Percentiles rank a stretch among this genome's conserved stretches.
phyloP scores from a whole-genome alignment of 1,140 invertebrate genomes.

The Carposina sasakii region DNA sequence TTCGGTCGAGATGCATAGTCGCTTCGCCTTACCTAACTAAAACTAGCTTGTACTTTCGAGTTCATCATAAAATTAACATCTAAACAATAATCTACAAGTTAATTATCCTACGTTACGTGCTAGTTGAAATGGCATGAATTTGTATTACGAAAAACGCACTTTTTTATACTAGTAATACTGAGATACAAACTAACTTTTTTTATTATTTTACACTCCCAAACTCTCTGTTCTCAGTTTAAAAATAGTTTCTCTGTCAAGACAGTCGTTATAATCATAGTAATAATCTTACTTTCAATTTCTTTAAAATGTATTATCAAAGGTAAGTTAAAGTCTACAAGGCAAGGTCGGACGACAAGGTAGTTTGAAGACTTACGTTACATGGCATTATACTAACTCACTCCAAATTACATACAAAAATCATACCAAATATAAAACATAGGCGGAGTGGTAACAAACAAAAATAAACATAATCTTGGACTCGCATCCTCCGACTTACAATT shows the following conservation, averaged over 20 bases:
- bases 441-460: constrained; percentile 33
- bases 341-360: constrained; percentile 20
- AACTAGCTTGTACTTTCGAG: constrained; percentile 55
- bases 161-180: no score
- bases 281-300: no score
- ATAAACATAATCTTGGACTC: constrained; percentile 24
- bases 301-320: no score
- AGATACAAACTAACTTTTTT: no score
- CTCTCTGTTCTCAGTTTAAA: no score
- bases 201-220: no score
- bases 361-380: constrained; percentile 8
- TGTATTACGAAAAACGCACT: no score
- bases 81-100: no score
- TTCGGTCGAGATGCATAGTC: constrained; percentile 16
- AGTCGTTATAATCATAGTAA: no score
- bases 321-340: constrained; percentile 15
- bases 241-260: no score
- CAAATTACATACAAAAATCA: not conserved
- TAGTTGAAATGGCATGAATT: constrained; percentile 22
- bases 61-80: no score
- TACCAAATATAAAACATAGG: constrained; percentile 30
- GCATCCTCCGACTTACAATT: constrained; percentile 22
- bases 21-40: constrained; percentile 33
- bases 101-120: no score
- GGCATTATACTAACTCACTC: not conserved